Evolutionary conservation across 2,113 vertebrate species (phyloP), one percentile per base, ranked within the genome.

Genomic region (Epinephelus lanceolatus): DNA sequence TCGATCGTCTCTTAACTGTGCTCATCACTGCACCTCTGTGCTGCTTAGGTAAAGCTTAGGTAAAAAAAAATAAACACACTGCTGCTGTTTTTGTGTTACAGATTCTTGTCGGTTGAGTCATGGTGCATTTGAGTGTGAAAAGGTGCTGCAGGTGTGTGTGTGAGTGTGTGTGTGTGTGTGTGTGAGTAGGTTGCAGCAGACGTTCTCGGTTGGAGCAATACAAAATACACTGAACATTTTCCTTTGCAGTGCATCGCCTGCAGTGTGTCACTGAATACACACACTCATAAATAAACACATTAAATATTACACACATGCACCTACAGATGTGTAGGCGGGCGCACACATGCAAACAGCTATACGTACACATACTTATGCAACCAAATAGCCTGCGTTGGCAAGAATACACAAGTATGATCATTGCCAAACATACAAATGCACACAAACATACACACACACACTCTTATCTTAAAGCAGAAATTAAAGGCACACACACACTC

Each of bases 111-210:
- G 53, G 52, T 71, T 56, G 65, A 85, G 65, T 79, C 83, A 68
- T 0, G 13, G 25, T 68, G 76, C 45, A 42, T 81, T 55, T 71
- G 53, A 17, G 53, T 85, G 70, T 81, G 78, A 65, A 65, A 51
- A 63, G 47, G 55, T 76, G 65, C 57, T 10, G 53, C n/a, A 15
- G 53, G 53, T 77, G 62, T 61, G 70, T 68, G 1, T 68, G 65
- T 80, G 76, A 72, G 78, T 73, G 2, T 42, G 25, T 25, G 25
- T 25, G 25, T 25, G 66, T 60, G 18, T 68, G 55, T 55, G 18
- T 61, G n/a, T 63, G 71, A 56, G 62, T 60, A 27, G 45, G 72
- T 42, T 79, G 71, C 53, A 62, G 63, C 65, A 75, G 73, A 81
- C 14, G 33, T 57, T 73, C 55, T 63, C 59, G 3, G 27, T 33